Evolutionary conservation across 2,888 invertebrate genomes (phyloP), one percentile per base, ranked within the genome.

Genomic region (Eupithecia pulchellata): DNA sequence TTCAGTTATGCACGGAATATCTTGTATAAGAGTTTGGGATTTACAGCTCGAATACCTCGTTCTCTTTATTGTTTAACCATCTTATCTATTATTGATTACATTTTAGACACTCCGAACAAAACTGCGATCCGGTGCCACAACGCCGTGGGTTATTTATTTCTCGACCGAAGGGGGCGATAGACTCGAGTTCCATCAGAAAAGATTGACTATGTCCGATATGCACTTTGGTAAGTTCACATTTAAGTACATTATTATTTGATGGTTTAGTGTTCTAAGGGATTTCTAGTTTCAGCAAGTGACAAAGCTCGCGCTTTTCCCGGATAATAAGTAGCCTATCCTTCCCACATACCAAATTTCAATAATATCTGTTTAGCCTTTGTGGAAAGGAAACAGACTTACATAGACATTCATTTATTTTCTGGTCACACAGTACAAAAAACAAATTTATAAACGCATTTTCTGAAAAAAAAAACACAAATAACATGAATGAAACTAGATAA

Each of bases 191-290:
- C 94, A 85, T 88, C 95, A 84, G 82, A 97, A 76, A 95, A 95
- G 82, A 88, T 92, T 75, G 83, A 92, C 83, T 2, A 85, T 88
- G 63, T 85, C 89, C 4, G 88, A 95, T 64, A 96, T 97, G 86
- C 87, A 96, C 86, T 97, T 97, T 87, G 93, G 89, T 91, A 81
- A 85, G 85, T 79, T 42, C 2, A 71, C 36, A 64, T 64, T 55
- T 25, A 57, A 8, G 27, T 29, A 29, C 30, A 11, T 29, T 30
- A n/a, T n/a, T n/a, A n/a, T n/a, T n/a, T n/a, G n/a, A n/a, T n/a
- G n/a, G n/a, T n/a, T n/a, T n/a, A n/a, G n/a, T n/a, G n/a, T n/a
- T n/a, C n/a, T n/a, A n/a, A n/a, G n/a, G n/a, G n/a, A n/a, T n/a
- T 36, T 2, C 36, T 14, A 36, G 36, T 14, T 36, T 2, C 36